These are phyloP conservation scores for Dicycla oo DNA, from an alignment of 2,888 invertebrate genomes.

Conservation along the genomic window DNA sequence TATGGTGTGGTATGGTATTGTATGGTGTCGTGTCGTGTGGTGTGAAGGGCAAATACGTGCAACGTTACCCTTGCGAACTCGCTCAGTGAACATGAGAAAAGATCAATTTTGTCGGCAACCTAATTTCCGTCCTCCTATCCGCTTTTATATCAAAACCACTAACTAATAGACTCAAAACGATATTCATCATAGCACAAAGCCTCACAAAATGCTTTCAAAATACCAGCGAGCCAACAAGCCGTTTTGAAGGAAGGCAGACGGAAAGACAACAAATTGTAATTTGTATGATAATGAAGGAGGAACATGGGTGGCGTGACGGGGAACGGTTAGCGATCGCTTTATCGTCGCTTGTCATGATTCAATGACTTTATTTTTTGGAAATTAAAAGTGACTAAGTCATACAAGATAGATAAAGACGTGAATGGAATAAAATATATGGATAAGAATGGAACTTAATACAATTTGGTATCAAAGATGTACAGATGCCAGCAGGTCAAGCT, in stretches of 20 bases:
- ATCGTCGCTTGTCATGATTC: slow-evolving; percentile 61
- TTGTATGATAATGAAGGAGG: slow-evolving; percentile 85
- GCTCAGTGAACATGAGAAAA: no score
- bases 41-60: no score
- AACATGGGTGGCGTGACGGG: slow-evolving; percentile 75
- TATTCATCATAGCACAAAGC: slow-evolving; percentile 42
- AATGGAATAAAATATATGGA: neutral
- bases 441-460: neutral
- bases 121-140: neutral
- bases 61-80: no score
- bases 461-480: neutral
- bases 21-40: no score
- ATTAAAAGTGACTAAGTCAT: slow-evolving; percentile 30
- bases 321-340: slow-evolving; percentile 58
- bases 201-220: slow-evolving; percentile 39
- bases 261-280: slow-evolving; percentile 84
- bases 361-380: slow-evolving; percentile 66
- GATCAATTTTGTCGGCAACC: no score
- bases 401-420: neutral
- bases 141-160: neutral
- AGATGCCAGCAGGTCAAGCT: no score
- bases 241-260: slow-evolving; percentile 69
- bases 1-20: no score
- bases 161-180: slow-evolving; percentile 16
- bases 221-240: slow-evolving; percentile 49